Conservation (phyloP, 2,113 vertebrate species). For the Eleginops maclovinus region DNA sequence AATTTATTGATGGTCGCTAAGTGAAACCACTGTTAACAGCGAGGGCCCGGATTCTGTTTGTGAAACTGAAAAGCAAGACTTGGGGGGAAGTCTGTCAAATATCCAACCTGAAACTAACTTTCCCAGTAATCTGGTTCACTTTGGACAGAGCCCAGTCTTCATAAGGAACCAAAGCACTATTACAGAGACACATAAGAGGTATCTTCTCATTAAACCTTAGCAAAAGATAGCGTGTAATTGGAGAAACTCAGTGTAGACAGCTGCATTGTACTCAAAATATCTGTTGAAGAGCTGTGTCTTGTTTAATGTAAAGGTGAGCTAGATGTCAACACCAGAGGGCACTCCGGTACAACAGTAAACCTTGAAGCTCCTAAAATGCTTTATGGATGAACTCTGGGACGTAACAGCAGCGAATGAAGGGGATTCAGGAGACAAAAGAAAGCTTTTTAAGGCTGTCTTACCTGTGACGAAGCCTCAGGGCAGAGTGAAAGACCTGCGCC, state of each 20-base stretch:
- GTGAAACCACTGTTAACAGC: no score
- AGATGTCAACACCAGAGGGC: constrained; percentile 67
- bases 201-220: background rate
- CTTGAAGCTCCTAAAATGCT: background rate
- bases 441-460: constrained; percentile 21
- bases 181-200: background rate
- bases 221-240: background rate
- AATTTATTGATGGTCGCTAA: no score
- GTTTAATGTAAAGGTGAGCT: background rate
- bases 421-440: constrained; percentile 27
- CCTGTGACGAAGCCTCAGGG: constrained; percentile 27
- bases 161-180: background rate
- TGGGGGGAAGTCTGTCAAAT: no score
- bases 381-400: constrained; percentile 1
- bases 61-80: no score
- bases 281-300: no score
- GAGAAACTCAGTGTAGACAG: background rate
- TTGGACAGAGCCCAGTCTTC: background rate
- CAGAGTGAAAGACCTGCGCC: constrained; percentile 5
- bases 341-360: constrained; percentile 34
- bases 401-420: constrained; percentile 40
- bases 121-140: background rate
- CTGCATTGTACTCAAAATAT: background rate
- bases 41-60: no score
- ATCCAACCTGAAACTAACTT: no score